These are phyloP conservation scores for Grantiella picta DNA, from an alignment of 2,113 vertebrate genomes.

Conservation along the genomic window DNA sequence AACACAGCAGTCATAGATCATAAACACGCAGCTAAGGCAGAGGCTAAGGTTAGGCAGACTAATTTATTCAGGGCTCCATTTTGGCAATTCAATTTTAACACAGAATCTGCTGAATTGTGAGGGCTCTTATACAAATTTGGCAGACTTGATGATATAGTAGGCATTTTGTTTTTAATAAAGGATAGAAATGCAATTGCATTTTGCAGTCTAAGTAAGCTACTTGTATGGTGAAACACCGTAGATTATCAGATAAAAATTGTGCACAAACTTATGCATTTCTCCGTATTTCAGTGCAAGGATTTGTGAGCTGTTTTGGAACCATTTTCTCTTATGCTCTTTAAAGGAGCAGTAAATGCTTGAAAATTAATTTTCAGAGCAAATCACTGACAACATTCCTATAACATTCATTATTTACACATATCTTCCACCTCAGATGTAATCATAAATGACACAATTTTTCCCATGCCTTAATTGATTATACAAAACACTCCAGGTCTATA, in stretches of 20 bases:
- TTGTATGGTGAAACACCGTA: background rate
- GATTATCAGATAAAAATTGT: background rate
- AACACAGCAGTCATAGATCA: background rate
- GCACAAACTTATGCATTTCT: background rate
- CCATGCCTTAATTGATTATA: background rate
- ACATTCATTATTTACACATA: background rate
- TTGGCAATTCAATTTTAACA: background rate
- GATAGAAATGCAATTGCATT: background rate
- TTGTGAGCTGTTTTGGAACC: background rate
- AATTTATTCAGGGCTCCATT: background rate
- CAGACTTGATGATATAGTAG: background rate
- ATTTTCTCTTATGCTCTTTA: background rate
- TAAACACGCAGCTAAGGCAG: background rate
- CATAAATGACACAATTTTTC: background rate
- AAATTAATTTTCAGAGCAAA: background rate
- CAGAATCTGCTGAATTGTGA: background rate
- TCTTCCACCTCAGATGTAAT: background rate
- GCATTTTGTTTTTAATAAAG: background rate
- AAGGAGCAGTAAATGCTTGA: background rate
- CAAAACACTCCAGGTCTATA: background rate
- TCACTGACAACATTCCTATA: background rate
- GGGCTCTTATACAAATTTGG: background rate
- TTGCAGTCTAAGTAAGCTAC: background rate
- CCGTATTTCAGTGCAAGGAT: background rate
- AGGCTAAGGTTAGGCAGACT: background rate